Base-by-base conservation (phyloP, 2,113 vertebrate genomes). In the Pseudorectes ferrugineus region DNA sequence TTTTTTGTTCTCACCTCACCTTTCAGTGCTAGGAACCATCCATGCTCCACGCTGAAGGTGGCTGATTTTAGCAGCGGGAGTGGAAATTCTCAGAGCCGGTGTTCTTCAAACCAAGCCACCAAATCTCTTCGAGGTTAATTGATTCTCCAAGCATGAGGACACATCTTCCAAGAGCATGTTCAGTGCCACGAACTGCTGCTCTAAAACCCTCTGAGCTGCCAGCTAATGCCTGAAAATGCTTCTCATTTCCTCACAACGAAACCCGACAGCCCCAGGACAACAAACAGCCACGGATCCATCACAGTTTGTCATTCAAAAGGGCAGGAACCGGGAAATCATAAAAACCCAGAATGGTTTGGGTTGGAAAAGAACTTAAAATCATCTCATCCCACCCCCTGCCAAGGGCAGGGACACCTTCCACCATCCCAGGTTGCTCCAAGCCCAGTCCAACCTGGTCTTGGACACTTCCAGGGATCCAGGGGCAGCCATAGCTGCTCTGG, bases 1-100 rank as follows among this genome's bases (percentile, higher is more conserved):
- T 28, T 48, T 80, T 49, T 65, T 62, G 63, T 43, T 93, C 68
- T 88, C 65, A 12, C n/a, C 59, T 83, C 92, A 77, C 68, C 61
- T 91, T 31, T 45, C 5, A 1, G 35, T 25, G 38, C 62, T 72
- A 78, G 51, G 61, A 93, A 67, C 40, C 58, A 33, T 38, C 75
- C 59, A 5, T 7, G 76, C 89, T 77, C 78, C 45, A 7, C 6
- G 18, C 67, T 65, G 36, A 21, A 92, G 54, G 66, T 33, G 52
- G 36, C 40, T 92, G 28, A 20, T 73, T 78, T 29, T 5, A 63
- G 78, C 6, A 65, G 54, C 38, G 20, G 46, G 65, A 93, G 71
- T 45, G 42, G n/a, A 66, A 90, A 80, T 33, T 45, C 67, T 62
- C 33, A 0, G 46, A 74, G 46, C 24, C 25, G 1, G 19, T 14